Evolutionary conservation across 2,797 vertebrate genomes (phyloP).

Genomic region (Alectoris magna): DNA sequence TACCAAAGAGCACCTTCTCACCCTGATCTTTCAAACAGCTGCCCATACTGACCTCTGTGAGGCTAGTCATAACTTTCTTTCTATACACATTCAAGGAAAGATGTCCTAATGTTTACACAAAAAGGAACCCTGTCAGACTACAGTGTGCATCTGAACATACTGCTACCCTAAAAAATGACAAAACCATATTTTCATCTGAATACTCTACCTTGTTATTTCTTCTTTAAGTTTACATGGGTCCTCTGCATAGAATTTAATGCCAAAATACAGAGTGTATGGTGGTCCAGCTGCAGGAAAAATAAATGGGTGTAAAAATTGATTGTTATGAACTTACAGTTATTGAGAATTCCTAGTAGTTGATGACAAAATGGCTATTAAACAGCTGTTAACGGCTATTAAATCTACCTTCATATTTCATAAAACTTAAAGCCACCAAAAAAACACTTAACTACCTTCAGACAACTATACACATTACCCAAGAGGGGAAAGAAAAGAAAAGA

Average conservation of each 20-base stretch:
- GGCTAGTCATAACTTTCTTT: neutral
- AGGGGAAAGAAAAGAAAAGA: accelerated
- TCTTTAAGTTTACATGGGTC: slow-evolving; percentile 91
- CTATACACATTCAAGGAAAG: neutral
- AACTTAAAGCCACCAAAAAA: neutral
- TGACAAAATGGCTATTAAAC: neutral
- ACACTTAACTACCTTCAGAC: neutral
- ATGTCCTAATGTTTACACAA: accelerated
- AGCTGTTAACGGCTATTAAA: neutral
- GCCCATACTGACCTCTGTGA: neutral
- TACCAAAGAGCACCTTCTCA: neutral
- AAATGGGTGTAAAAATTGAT: neutral
- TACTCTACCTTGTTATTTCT: slow-evolving; percentile 89
- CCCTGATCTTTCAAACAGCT: neutral
- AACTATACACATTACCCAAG: neutral
- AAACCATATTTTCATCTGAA: neutral
- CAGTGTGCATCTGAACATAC: neutral
- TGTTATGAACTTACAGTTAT: neutral
- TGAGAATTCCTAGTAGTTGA: neutral
- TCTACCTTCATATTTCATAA: neutral
- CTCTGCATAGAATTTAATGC: slow-evolving; percentile 91
- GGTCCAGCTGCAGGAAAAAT: slow-evolving; percentile 83
- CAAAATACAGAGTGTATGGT: slow-evolving; percentile 91
- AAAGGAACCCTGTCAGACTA: neutral
- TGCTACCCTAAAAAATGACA: neutral